Conservation (phyloP, 2,888 invertebrate species). For the Cheilosia urbana region DNA sequence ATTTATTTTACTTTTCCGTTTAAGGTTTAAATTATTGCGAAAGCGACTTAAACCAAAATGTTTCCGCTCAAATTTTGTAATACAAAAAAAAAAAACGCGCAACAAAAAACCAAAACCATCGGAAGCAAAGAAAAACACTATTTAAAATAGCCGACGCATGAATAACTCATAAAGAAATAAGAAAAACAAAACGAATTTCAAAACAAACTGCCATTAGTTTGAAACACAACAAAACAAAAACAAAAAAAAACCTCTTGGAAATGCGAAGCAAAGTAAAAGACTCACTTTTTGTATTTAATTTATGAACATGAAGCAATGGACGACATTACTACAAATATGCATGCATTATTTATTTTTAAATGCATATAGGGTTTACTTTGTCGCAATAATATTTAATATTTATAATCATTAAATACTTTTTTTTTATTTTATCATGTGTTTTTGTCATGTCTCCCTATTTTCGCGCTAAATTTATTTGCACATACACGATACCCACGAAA, state of each 20-base stretch:
- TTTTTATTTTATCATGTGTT: constrained; percentile 22
- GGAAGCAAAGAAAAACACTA: constrained; percentile 5
- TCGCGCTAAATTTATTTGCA: constrained; percentile 28
- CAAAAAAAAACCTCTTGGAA: constrained; percentile 46
- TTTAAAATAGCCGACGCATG: constrained; percentile 22
- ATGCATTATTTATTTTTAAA: constrained; percentile 61
- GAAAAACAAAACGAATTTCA: constrained; percentile 33
- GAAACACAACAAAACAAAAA: constrained; percentile 15
- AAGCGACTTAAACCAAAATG: constrained; percentile 60
- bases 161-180: constrained; percentile 16
- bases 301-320: constrained; percentile 46
- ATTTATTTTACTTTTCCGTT: constrained; percentile 38
- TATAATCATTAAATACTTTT: constrained; percentile 17
- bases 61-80: constrained; percentile 68
- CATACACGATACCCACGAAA: constrained; percentile 19
- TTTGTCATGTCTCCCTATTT: constrained; percentile 30
- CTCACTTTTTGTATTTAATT: constrained; percentile 59
- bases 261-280: constrained; percentile 54
- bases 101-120: constrained; percentile 7
- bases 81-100: constrained; percentile 16
- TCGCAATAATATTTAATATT: constrained; percentile 20
- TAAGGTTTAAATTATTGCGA: constrained; percentile 71
- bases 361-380: constrained; percentile 48
- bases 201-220: constrained; percentile 63
- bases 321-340: constrained; percentile 40